Base-by-base conservation (phyloP, 2,113 vertebrate genomes). In the Haemorhous mexicanus region DNA sequence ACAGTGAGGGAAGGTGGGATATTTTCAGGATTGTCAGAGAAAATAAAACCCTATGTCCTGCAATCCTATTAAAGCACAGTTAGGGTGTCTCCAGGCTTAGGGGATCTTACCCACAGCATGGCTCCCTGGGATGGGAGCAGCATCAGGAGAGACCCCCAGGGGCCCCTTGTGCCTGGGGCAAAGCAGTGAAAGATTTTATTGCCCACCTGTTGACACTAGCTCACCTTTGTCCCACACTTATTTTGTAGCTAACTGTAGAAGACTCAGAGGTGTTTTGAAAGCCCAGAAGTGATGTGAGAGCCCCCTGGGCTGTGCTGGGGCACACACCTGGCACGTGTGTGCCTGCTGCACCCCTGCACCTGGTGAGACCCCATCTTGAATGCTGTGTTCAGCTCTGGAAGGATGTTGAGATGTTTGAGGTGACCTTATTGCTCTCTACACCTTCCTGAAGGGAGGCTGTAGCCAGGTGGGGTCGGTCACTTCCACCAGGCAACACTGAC, bases 241-340 rank as follows among this genome's bases (percentile, higher is more conserved):
- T 50, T 89, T 16, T 21, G 24, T 23, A 61, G 49, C 7, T 27
- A 63, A 32, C 44, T 62, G 20, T 61, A 68, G 3, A 63, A 70
- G 3, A 23, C 39, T 72, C 46, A 30, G 37, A 49, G 26, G 11
- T 5, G 53, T 52, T 89, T 47, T 30, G 33, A 52, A 56, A 69
- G 44, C 24, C 35, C 16, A 68, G 46, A 26, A 8, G 33, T 44
- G 55, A 4, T 9, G 35, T 68, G 78, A 41, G 43, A 78, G 18
- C 72, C 43, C 21, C 52, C 16, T 3, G 30, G 28, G 50, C 43
- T 53, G 33, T 47, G 11, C 37, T 12, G 47, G 39, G n/a, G 32
- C 28, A 26, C 17, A 1, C 1, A 6, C 16, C 77, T 67, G 59
- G 28, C 7, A 1, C 4, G 11, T 1, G 3, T 10, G 1, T 41